Base-by-base conservation (phyloP, 2,888 invertebrate genomes). In the Nomada goodeniana region DNA sequence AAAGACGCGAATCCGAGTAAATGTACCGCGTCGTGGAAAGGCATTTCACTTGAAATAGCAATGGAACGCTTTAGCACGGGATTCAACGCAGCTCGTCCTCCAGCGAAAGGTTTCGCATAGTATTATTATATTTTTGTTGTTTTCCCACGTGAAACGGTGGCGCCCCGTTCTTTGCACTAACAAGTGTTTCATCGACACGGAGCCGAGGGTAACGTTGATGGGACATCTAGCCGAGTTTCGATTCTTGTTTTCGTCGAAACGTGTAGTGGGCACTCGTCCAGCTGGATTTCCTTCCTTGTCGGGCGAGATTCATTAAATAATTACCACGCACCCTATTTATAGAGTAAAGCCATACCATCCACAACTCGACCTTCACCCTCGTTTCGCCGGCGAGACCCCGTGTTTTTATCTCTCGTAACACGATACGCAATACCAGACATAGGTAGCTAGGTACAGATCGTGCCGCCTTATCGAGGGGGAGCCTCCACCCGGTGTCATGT, bases 401-500 rank as follows among this genome's bases (percentile, higher is more conserved):
- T 79, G 84, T 88, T 84, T 87, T 83, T 88, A 84, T 88, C 82
- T 76, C 67, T 29, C 71, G 86, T 88, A 88, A 85, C 82, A 61
- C 85, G 86, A 87, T 80, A 76, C 80, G 63, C 68, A 67, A 84
- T 68, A 76, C 74, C 72, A 82, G 80, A 67, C 83, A 74, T 84
- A 84, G 88, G 84, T 76, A 85, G 74, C 78, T 67, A 82, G 76
- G 78, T 79, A 85, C 75, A 77, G 77, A 87, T 85, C 76, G 82
- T 75, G 81, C 71, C 64, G 76, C 67, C 80, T 80, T 85, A 78
- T 83, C 87, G 88, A 82, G 84, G 88, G 88, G 88, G 89, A 88
- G 88, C 86, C 89, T 87, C 83, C 84, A 82, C 83, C 87, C 87
- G 89, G 86, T 87, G 76, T 88, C 87, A 77, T 79, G 77, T 89